Percentiles rank a stretch among this genome's conserved stretches.
phyloP scores from a whole-genome alignment of 2,113 vertebrate genomes.

The Circaetus gallicus region DNA sequence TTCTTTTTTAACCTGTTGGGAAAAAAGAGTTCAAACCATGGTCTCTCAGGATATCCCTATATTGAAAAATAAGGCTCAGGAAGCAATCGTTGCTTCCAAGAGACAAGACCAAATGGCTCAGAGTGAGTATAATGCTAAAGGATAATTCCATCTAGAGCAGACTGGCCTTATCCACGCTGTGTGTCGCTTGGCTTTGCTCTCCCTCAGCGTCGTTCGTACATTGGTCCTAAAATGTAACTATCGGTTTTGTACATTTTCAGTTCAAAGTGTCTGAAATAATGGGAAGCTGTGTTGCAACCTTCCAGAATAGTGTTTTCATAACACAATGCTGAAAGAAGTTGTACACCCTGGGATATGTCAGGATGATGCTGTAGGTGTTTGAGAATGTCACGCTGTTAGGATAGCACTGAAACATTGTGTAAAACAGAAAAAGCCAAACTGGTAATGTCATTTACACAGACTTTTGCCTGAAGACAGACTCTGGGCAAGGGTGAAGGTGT shows the following conservation, averaged over 20 bases:
- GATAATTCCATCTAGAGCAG: background rate
- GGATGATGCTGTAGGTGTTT: background rate
- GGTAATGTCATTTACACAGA: background rate
- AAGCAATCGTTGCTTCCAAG: background rate
- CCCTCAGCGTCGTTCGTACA: accelerated
- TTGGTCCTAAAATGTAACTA: background rate
- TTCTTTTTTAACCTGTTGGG: background rate
- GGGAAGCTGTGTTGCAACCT: background rate
- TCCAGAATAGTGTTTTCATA: background rate
- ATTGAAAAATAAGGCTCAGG: background rate
- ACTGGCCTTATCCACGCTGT: background rate
- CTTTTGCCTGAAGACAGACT: background rate
- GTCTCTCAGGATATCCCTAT: background rate
- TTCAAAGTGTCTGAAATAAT: background rate
- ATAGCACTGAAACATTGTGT: background rate
- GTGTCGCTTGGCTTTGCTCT: background rate
- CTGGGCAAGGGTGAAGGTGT: background rate
- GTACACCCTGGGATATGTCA: background rate
- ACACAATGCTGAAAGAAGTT: background rate
- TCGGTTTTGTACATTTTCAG: background rate
- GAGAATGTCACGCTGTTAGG: background rate
- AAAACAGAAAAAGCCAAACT: background rate
- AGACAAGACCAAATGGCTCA: background rate
- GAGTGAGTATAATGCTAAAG: background rate
- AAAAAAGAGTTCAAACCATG: background rate